Conservation (phyloP, 2,797 vertebrate species). For the Muscicapa comitata region DNA sequence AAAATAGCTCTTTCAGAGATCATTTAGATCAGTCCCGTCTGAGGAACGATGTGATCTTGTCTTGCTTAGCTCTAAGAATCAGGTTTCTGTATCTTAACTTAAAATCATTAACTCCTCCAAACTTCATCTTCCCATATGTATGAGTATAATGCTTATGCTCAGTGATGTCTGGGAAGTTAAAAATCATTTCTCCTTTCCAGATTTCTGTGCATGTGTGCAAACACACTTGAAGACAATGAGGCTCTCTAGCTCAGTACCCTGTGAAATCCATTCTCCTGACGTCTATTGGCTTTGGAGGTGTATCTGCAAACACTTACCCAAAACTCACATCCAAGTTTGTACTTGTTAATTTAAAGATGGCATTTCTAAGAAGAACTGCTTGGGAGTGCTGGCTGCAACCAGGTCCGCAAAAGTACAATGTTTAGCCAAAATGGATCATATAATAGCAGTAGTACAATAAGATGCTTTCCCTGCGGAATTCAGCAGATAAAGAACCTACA, state of each 20-base stretch:
- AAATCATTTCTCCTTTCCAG: background rate
- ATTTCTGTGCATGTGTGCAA: background rate
- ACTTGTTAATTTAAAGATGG: background rate
- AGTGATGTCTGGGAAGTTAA: background rate
- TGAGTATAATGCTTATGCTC: background rate
- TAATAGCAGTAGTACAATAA: background rate
- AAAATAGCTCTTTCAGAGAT: background rate
- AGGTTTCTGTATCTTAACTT: background rate
- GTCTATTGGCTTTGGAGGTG: background rate
- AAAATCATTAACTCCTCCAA: background rate
- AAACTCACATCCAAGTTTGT: background rate
- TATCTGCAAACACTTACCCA: background rate
- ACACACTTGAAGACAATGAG: background rate
- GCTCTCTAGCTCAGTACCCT: background rate
- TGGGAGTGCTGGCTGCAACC: background rate
- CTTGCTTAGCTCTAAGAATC: background rate
- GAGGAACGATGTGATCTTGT: background rate
- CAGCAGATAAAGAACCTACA: background rate
- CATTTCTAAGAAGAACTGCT: background rate
- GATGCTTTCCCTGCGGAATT: background rate
- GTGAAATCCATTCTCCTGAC: background rate
- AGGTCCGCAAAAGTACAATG: background rate
- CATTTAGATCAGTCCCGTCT: background rate
- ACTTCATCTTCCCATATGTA: background rate
- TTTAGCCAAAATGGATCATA: background rate